These are phyloP conservation scores for Amblyraja radiata DNA, from an alignment of 2,797 vertebrate genomes.

Conservation along the genomic window DNA sequence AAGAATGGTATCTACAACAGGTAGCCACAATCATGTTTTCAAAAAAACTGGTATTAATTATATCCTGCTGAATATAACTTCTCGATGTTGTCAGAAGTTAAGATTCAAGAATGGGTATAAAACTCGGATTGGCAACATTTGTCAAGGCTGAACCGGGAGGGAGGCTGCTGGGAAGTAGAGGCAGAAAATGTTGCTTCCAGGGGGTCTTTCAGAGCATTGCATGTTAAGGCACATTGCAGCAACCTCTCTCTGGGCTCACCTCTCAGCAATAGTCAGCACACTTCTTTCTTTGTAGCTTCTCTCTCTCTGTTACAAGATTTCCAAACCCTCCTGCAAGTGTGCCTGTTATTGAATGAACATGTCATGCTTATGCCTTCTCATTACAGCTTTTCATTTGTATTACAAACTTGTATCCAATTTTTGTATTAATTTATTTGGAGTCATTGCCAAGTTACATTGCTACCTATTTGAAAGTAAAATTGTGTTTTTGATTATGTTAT, in stretches of 20 bases:
- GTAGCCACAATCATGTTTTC: constrained; percentile 50
- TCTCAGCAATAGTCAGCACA: not conserved
- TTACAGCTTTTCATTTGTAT: not conserved
- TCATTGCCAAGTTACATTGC: not conserved
- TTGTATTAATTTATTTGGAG: constrained; percentile 5
- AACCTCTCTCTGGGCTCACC: not conserved
- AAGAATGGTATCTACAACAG: constrained; percentile 95
- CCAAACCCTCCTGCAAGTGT: not conserved
- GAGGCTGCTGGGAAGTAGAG: not conserved
- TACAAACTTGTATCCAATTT: not conserved
- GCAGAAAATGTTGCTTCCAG: not conserved
- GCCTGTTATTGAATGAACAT: not conserved
- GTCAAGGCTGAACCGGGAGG: not conserved
- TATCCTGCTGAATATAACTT: not conserved
- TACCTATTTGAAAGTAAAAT: not conserved
- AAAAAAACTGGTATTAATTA: not conserved
- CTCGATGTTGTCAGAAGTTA: not conserved
- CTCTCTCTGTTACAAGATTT: not conserved
- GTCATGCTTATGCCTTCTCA: not conserved
- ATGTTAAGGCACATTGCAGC: not conserved
- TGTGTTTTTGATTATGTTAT: not conserved
- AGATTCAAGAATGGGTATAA: not conserved
- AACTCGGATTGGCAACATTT: not conserved
- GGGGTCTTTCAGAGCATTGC: not conserved
- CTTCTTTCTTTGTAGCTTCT: not conserved